Evolutionary conservation across 64 coral and sea anemone species (phyloP), one percentile per base, ranked within the genome.

Genomic region (Actinia tenebrosa): DNA sequence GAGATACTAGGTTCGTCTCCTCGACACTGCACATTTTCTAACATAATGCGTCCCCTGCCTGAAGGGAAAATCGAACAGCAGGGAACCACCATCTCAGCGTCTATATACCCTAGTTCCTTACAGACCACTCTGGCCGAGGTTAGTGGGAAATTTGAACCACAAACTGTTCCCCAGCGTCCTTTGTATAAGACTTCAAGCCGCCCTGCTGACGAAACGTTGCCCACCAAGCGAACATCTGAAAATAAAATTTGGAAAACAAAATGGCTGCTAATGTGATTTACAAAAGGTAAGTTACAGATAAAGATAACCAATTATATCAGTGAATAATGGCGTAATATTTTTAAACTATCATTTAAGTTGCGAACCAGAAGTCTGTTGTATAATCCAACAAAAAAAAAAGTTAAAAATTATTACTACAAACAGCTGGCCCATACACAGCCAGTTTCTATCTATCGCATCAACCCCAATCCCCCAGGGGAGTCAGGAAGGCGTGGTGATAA

Each of bases 151-250:
- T 62, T 56, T 1, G 62, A 44, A 23, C 53, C 86, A 79, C 93
- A 95, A 22, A 95, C 86, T 78, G 93, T 95, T 5, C 93, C 93
- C 93, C 93, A 95, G 25, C 53, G 71, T 0, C 71, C 66, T 26
- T 71, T 37, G 56, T 91, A 53, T 30, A 66, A 23, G 0, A 91
- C 89, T 69, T 91, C 89, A 3, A 85, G 19, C 23, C 83, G 83
- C 14, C 83, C 83, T 7, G 83, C 83, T 43, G 54, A 61, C 14
- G 83, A 85, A 9, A 85, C 83, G 15, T 85, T 85, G 13, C 54
- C n/a, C 1, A 27, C 83, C 26, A 85, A 54, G 46, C 83, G 83
- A 61, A 85, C 83, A 45, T 22, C 83, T 85, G 83, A 25, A 3
- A n/a, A 42, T 1, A 42, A 42, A 42, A 14, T 1, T 14, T 10